Base-by-base conservation (phyloP, 2,797 vertebrate species). In the Cossypha dichroa region DNA sequence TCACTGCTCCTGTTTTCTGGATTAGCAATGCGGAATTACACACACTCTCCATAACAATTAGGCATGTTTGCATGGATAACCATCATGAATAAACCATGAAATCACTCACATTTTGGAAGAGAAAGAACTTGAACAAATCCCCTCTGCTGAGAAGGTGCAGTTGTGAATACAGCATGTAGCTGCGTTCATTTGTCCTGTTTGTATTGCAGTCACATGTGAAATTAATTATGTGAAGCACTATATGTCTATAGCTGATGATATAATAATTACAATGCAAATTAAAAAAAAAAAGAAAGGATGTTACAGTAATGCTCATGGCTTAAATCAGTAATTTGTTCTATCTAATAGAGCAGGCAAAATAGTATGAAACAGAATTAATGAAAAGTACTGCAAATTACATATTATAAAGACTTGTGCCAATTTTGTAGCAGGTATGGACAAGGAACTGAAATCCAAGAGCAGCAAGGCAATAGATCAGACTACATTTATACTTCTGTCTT, bases 1-100 rank as follows among this genome's bases (percentile, higher is more conserved):
- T 82, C 11, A 3, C 64, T 66, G 62, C 43, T 93, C 36, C 62
- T 51, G 51, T 84, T 90, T 77, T 60, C 75, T 83, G 66, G 72
- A 80, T 94, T 78, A 90, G 18, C 51, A 91, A 75, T 3, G 9
- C 11, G 6, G 84, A 94, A 84, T 81, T 92, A 75, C 26, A 91
- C 41, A 58, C 54, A 48, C 19, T 36, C 34, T 74, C 48, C 60
- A 72, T 72, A 91, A 88, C 23, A 91, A 80, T 49, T 58, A 88
- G 36, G n/a, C 33, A 33, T 54, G 43, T 80, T 88, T 90, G 46
- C 21, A 40, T 45, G 60, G 93, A 84, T 69, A 96, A 81, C 28
- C 36, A 63, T 90, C 8, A 46, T 43, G 40, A 92, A 93, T 54
- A 85, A 96, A 89, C 91, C 88, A 88, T 88, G 76, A 95, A 94